Base-by-base conservation (phyloP, 2,888 invertebrate genomes). In the Eurytoma adleriae region DNA sequence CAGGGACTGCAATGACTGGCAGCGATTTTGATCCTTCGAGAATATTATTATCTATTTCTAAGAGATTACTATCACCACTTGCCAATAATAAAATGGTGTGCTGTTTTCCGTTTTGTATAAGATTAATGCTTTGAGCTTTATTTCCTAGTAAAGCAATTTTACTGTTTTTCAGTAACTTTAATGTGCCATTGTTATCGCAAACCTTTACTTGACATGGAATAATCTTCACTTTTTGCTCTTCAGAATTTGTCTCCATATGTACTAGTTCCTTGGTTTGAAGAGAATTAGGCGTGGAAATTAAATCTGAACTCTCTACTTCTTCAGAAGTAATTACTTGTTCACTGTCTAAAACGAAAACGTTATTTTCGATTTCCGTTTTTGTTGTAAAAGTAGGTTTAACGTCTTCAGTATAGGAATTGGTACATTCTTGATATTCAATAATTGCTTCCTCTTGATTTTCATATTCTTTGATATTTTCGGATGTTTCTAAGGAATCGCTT, bases 61-160 rank as follows among this genome's bases (percentile, higher is more conserved):
- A 84, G 62, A 88, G 85, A 77, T 83, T 85, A 77, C 82, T 85
- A 74, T 86, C 82, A 61, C 86, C 85, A 52, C 85, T 86, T 18
- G 87, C 83, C 54, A 90, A 78, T 40, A 90, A 82, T 50, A 90
- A 84, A 80, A 90, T 88, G 18, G 89, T 85, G 66, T 84, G 87
- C 50, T 89, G 87, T 62, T 88, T 88, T 48, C 86, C 88, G 78
- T 85, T 85, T 80, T 87, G 86, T 5, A 87, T 82, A 40, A 89
- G 71, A 82, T 88, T 88, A 18, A 89, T 83, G 56, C 85, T 84
- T 75, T 87, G 87, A 20, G 86, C 74, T 13, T 86, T 84, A 70
- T 86, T 87, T 57, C 86, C 87, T 24, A 88, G 72, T 4, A 88
- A 72, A 24, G 85, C 84, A 52, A 88, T 82, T 73, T 86, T 86